Evolutionary conservation across 2,888 invertebrate genomes (phyloP).

Genomic region (Drosophila buzzatii): DNA sequence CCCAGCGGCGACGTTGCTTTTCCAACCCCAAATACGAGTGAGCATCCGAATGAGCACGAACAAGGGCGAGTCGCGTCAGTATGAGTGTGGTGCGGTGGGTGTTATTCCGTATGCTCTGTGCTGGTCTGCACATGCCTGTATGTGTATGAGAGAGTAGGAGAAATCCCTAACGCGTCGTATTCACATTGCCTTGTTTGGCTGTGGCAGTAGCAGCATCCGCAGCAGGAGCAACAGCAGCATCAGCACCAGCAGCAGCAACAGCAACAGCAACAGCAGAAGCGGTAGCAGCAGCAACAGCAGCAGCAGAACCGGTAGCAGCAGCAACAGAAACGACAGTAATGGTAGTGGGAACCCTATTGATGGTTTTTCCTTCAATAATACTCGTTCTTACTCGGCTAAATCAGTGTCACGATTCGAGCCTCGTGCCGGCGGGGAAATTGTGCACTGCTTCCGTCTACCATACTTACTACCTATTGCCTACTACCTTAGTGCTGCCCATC

Average conservation of each 20-base stretch:
- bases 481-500: constrained; percentile 24
- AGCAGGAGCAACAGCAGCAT: background rate
- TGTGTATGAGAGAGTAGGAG: constrained; percentile 39
- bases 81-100: constrained; percentile 23
- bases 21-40: constrained; percentile 73
- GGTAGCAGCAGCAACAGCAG: background rate
- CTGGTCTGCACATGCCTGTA: constrained; percentile 26
- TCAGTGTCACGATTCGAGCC: constrained; percentile 74
- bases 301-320: constrained; percentile 6
- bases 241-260: background rate
- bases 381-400: constrained; percentile 55
- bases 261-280: background rate
- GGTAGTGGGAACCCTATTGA: constrained; percentile 19
- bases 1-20: constrained; percentile 55
- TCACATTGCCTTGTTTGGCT: constrained; percentile 35
- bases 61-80: constrained; percentile 49
- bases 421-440: constrained; percentile 68
- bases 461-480: background rate
- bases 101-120: constrained; percentile 10
- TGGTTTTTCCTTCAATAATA: constrained; percentile 25
- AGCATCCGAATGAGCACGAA: constrained; percentile 55
- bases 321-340: background rate
- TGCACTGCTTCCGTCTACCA: constrained; percentile 17
- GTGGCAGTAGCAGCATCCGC: background rate
- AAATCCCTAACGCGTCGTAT: constrained; percentile 45